These are phyloP conservation scores for Cephus runcator DNA, from an alignment of 2,888 invertebrate species.

Conservation along the genomic window DNA sequence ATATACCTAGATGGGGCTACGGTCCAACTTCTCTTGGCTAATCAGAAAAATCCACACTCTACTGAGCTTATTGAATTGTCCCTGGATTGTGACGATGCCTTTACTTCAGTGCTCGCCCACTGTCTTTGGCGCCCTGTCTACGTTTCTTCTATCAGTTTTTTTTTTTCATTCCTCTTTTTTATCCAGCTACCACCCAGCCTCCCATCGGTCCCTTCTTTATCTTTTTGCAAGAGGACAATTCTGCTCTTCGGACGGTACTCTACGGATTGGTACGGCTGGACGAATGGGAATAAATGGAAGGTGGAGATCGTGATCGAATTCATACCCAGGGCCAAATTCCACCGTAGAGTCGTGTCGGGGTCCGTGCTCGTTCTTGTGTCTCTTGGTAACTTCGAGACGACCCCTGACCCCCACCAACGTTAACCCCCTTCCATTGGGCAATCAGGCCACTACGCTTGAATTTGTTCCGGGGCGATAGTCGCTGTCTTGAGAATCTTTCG, in stretches of 20 bases:
- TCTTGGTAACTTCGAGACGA: neutral
- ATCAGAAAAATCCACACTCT: slow-evolving; percentile 63
- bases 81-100: slow-evolving; percentile 19
- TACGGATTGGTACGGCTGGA: neutral
- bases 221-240: neutral
- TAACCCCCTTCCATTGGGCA: neutral
- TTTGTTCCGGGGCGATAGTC: neutral
- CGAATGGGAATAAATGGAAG: neutral
- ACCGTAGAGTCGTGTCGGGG: neutral
- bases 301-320: neutral
- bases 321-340: neutral
- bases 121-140: slow-evolving; percentile 8
- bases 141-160: slow-evolving; percentile 11
- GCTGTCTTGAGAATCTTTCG: neutral
- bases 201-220: neutral
- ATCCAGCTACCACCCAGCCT: neutral
- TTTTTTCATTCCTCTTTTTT: neutral
- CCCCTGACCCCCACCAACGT: neutral
- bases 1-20: neutral
- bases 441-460: neutral
- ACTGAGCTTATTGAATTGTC: slow-evolving; percentile 58
- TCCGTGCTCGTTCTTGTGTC: neutral
- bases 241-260: neutral
- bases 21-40: slow-evolving; percentile 57
- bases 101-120: neutral